Evolutionary conservation across 2,888 invertebrate genomes (phyloP).

Genomic region (Troglohyphantes excavatus): DNA sequence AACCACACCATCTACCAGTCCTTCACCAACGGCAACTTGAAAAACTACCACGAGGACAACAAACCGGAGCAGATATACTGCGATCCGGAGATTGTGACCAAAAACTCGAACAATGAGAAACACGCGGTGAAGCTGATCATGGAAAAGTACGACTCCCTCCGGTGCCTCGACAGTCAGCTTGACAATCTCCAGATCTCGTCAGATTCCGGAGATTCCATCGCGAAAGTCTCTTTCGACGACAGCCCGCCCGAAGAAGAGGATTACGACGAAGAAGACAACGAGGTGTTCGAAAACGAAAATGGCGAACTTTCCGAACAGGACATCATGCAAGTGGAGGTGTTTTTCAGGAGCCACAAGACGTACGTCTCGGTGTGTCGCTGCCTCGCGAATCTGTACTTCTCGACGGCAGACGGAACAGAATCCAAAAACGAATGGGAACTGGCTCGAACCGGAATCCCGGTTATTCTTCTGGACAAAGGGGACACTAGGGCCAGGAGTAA

Average conservation of each 20-base stretch:
- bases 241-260: not conserved
- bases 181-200: slow-evolving; percentile 68
- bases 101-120: slow-evolving; percentile 74
- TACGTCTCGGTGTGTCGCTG: slow-evolving; percentile 90
- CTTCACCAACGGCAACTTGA: slow-evolving; percentile 57
- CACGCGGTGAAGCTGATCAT: slow-evolving; percentile 73
- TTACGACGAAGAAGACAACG: not conserved
- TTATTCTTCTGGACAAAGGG: slow-evolving; percentile 89
- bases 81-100: slow-evolving; percentile 69
- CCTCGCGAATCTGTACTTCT: slow-evolving; percentile 85
- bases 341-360: slow-evolving; percentile 89
- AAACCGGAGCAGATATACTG: slow-evolving; percentile 71
- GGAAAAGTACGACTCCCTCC: slow-evolving; percentile 75
- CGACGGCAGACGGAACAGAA: slow-evolving; percentile 80
- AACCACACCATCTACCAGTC: slow-evolving; percentile 32
- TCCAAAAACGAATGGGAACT: slow-evolving; percentile 86
- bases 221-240: slow-evolving; percentile 46
- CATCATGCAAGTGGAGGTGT: slow-evolving; percentile 87
- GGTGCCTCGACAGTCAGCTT: slow-evolving; percentile 65
- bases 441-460: slow-evolving; percentile 90
- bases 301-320: slow-evolving; percentile 82
- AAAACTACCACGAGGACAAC: slow-evolving; percentile 37
- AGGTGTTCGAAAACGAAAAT: slow-evolving; percentile 1
- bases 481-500: slow-evolving; percentile 88
- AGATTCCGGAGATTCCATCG: slow-evolving; percentile 62